A percentile compares a stretch with the other conserved stretches of the same genome.
Evolutionary conservation across 2,888 invertebrate genomes (phyloP).

Genomic region (Apocheima hispidaria): DNA sequence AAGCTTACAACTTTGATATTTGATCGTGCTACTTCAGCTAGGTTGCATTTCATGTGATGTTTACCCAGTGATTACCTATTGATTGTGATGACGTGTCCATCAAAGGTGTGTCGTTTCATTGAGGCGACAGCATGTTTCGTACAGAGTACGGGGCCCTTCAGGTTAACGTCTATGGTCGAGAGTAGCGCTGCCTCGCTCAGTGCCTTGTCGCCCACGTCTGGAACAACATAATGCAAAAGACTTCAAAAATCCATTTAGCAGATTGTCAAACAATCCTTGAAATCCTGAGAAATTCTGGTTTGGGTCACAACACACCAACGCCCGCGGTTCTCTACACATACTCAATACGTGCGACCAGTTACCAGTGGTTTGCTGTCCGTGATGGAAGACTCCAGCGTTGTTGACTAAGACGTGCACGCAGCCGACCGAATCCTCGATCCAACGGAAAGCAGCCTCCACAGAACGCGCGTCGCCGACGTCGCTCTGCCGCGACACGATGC

Average conservation of each 20-base stretch:
- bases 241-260: not conserved
- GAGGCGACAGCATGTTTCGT: conserved; percentile 73
- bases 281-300: no score
- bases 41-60: no score
- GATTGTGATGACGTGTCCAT: conserved; percentile 78
- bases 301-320: no score
- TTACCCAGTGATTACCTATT: no score
- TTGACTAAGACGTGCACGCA: conserved; percentile 58
- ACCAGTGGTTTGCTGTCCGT: conserved; percentile 58
- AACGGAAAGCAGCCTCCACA: conserved; percentile 53
- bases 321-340: no score
- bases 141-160: conserved; percentile 75
- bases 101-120: conserved; percentile 67
- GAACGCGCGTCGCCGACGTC: conserved; percentile 54
- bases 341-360: no score
- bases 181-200: conserved; percentile 51
- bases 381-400: conserved; percentile 57
- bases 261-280: no score
- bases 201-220: conserved; percentile 52
- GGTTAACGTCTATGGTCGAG: conserved; percentile 68
- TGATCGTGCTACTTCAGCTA: no score
- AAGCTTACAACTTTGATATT: no score
- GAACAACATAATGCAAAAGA: conserved; percentile 13
- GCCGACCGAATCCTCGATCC: conserved; percentile 53
- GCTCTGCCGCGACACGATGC: conserved; percentile 53